Evolutionary conservation across 2,797 vertebrate species (phyloP).

Genomic region (Ctenosaura bakeri): DNA sequence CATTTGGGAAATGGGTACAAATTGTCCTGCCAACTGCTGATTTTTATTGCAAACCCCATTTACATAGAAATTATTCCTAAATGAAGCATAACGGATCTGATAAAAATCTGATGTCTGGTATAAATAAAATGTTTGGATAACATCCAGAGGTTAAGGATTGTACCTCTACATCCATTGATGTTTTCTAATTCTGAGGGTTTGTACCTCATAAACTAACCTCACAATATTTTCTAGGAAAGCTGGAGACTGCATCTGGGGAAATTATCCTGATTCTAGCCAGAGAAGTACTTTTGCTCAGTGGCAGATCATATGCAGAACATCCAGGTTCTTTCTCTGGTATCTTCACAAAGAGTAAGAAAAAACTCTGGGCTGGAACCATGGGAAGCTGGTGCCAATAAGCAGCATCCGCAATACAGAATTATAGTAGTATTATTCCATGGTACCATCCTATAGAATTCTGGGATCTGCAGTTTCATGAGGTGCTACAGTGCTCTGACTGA

Average conservation of each 20-base stretch:
- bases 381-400: neutral
- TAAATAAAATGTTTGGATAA: slow-evolving; percentile 14
- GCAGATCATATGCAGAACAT: neutral
- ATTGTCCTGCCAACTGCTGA: slow-evolving; percentile 31
- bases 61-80: slow-evolving; percentile 22
- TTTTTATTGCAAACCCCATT: slow-evolving; percentile 24
- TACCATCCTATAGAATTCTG: too few relatives aligned
- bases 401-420: too few relatives aligned
- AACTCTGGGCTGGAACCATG: neutral
- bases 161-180: slow-evolving; percentile 12
- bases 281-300: neutral
- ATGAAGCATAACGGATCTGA: slow-evolving; percentile 20
- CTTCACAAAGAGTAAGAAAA: neutral
- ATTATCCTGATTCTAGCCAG: neutral
- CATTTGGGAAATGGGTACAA: slow-evolving; percentile 25
- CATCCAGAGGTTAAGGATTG: slow-evolving; percentile 11
- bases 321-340: neutral
- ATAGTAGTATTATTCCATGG: too few relatives aligned
- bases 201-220: neutral
- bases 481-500: too few relatives aligned
- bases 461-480: too few relatives aligned
- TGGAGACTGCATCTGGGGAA: neutral
- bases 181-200: neutral
- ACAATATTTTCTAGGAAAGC: neutral
- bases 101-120: slow-evolving; percentile 32